A percentile compares a stretch with the other conserved stretches of the same genome.
These are phyloP conservation scores for Enteromius paludinosus DNA, from an alignment of 2,797 vertebrate genomes.

Conservation along the genomic window DNA sequence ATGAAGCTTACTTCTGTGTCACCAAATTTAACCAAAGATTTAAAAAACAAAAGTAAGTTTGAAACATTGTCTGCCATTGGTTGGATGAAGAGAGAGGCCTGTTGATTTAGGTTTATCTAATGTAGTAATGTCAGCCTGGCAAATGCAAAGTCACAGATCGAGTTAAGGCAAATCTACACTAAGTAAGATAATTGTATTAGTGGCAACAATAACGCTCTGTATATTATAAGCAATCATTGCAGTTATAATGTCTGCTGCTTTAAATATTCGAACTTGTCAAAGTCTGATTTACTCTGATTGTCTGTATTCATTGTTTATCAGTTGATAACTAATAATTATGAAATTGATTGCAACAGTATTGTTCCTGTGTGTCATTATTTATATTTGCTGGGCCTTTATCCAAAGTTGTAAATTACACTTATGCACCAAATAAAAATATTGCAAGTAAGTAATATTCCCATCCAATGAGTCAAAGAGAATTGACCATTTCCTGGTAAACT, in stretches of 20 bases:
- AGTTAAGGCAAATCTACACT: background rate
- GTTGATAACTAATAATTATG: background rate
- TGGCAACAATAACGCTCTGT: background rate
- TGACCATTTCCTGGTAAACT: background rate
- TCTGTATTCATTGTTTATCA: background rate
- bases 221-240: background rate
- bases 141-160: background rate
- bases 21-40: background rate
- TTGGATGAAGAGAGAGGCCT: background rate
- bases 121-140: background rate
- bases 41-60: background rate
- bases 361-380: background rate
- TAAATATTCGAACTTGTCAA: background rate
- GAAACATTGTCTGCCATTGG: background rate
- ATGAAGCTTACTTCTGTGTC: background rate
- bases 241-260: background rate
- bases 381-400: background rate
- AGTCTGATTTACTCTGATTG: background rate
- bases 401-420: background rate
- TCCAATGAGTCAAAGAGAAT: background rate
- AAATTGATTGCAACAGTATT: background rate
- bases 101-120: background rate
- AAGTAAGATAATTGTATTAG: background rate
- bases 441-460: background rate
- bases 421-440: background rate